Percentiles rank a stretch among this genome's conserved stretches.
These are phyloP conservation scores for Sylvicapra grimmia DNA, from an alignment of 2,113 vertebrate species.

Conservation along the genomic window DNA sequence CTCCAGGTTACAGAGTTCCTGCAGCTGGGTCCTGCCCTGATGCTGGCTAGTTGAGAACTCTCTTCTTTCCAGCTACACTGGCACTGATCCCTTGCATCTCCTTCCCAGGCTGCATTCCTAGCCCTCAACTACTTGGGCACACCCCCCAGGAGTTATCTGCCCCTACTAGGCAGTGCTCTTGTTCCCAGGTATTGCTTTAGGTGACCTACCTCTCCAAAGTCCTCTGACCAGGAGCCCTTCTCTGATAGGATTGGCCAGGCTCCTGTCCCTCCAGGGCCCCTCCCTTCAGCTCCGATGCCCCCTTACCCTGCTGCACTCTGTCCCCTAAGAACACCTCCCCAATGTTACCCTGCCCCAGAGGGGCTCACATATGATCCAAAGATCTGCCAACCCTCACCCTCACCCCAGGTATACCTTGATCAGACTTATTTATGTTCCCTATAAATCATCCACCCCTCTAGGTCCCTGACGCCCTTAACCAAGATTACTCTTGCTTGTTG, in stretches of 20 bases:
- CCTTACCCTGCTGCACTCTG: background rate
- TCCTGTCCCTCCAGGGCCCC: background rate
- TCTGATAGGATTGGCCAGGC: background rate
- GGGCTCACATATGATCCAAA: background rate
- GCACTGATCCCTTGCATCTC: background rate
- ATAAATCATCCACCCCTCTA: background rate
- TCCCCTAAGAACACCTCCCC: background rate
- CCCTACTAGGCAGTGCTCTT: background rate
- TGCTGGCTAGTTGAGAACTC: background rate
- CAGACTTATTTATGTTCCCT: background rate
- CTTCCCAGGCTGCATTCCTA: background rate
- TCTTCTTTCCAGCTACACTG: background rate
- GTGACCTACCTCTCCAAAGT: background rate
- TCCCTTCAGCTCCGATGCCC: background rate
- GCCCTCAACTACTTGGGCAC: background rate
- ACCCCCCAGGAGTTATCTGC: background rate
- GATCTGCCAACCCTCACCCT: background rate
- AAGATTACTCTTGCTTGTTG: background rate
- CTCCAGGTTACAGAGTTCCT: background rate
- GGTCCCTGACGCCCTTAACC: background rate
- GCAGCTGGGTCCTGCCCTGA: background rate
- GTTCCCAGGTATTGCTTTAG: background rate
- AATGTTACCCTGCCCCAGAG: background rate
- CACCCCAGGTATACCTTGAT: background rate
- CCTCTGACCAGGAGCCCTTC: background rate